Percentiles rank a stretch among this genome's conserved stretches.
phyloP scores from a whole-genome alignment of 2,888 invertebrate genomes.

The Strigamia transsilvanica region DNA sequence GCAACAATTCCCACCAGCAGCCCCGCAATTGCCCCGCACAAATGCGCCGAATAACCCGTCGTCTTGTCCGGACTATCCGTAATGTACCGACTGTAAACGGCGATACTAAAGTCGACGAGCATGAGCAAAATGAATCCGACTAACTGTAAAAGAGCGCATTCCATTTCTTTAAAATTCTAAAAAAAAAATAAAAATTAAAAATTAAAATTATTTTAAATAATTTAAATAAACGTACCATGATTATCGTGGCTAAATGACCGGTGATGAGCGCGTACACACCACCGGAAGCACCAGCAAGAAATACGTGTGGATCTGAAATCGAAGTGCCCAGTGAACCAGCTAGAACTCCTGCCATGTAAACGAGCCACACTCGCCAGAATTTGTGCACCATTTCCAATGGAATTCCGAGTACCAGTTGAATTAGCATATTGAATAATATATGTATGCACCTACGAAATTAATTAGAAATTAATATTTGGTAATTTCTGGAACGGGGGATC shows the following conservation, averaged over 20 bases:
- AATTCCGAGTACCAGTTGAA: slow-evolving; percentile 91
- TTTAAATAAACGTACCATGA: slow-evolving; percentile 72
- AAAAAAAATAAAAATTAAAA: slow-evolving; percentile 59
- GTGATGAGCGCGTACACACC: slow-evolving; percentile 94
- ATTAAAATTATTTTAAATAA: not conserved
- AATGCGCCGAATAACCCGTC: slow-evolving; percentile 88
- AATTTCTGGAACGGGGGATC: not conserved
- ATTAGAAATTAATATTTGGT: not conserved
- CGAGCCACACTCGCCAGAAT: slow-evolving; percentile 88
- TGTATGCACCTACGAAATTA: slow-evolving; percentile 76
- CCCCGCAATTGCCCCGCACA: slow-evolving; percentile 90
- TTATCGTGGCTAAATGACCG: slow-evolving; percentile 90
- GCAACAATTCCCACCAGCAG: slow-evolving; percentile 82
- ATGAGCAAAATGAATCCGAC: slow-evolving; percentile 82
- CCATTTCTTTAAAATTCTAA: slow-evolving; percentile 98
- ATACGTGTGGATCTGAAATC: slow-evolving; percentile 69
- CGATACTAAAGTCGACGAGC: slow-evolving; percentile 84
- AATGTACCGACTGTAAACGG: slow-evolving; percentile 87
- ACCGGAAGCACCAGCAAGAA: slow-evolving; percentile 91
- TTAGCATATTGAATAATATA: slow-evolving; percentile 86
- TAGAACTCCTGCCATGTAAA: slow-evolving; percentile 83
- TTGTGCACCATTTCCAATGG: slow-evolving; percentile 96
- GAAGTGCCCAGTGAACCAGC: slow-evolving; percentile 70
- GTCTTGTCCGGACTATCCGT: slow-evolving; percentile 66
- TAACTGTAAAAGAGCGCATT: slow-evolving; percentile 85